Evolutionary conservation across 2,888 invertebrate genomes (phyloP).

Genomic region (Lamproptera curius): DNA sequence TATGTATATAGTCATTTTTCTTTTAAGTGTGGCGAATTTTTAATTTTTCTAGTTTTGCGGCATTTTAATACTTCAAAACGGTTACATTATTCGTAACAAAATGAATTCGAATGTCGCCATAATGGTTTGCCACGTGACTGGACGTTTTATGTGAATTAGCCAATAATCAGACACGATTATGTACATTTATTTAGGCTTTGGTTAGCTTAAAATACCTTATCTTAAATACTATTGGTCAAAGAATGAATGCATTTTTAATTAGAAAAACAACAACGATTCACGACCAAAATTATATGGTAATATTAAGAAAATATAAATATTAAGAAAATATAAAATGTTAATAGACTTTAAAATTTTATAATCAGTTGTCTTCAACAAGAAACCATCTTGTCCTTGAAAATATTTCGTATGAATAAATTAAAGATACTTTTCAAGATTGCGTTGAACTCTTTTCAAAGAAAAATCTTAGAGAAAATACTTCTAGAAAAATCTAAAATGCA

Average conservation of each 20-base stretch:
- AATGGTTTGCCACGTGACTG: slow-evolving; percentile 41
- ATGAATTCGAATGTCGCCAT: slow-evolving; percentile 32
- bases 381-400: too few relatives aligned
- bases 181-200: slow-evolving; percentile 12
- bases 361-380: too few relatives aligned
- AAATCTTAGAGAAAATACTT: too few relatives aligned
- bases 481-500: too few relatives aligned
- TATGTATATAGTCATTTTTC: too few relatives aligned
- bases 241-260: slow-evolving; percentile 15
- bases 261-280: too few relatives aligned
- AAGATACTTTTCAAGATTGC: not conserved
- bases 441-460: slow-evolving; percentile 15
- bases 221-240: slow-evolving; percentile 14
- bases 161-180: slow-evolving; percentile 16
- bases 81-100: slow-evolving; percentile 17
- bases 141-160: slow-evolving; percentile 23
- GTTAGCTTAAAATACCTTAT: slow-evolving; percentile 1
- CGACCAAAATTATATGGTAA: too few relatives aligned
- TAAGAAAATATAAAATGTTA: too few relatives aligned
- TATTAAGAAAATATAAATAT: too few relatives aligned
- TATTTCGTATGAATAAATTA: too few relatives aligned
- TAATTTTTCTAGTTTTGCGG: not conserved
- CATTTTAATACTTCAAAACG: slow-evolving; percentile 10
- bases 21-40: not conserved
- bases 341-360: too few relatives aligned